phyloP scores from a whole-genome alignment of 2,113 vertebrate species.

The Oreotrochilus melanogaster region DNA sequence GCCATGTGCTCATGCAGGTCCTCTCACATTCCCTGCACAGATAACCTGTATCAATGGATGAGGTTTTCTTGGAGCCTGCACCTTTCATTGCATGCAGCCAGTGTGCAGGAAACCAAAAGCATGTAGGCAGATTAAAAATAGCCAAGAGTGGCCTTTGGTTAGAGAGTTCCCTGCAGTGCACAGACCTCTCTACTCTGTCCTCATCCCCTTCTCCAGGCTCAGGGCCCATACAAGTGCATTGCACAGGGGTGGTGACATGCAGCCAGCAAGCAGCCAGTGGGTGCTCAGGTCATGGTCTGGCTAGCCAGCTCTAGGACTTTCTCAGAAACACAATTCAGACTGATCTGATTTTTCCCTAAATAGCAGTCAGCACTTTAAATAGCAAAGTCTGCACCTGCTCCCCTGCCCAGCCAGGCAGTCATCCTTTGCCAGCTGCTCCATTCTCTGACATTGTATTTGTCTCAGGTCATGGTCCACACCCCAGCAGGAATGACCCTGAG shows the following conservation, averaged over 20 bases:
- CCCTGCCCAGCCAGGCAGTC: not conserved
- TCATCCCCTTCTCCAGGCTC: not conserved
- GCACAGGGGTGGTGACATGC: not conserved
- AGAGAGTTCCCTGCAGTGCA: not conserved
- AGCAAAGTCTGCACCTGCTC: rapidly evolving
- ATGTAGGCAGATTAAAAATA: not conserved
- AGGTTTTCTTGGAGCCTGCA: not conserved
- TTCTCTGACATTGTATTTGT: not conserved
- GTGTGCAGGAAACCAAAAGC: not conserved
- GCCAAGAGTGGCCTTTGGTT: not conserved
- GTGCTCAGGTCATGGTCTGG: not conserved
- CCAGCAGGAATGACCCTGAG: not conserved
- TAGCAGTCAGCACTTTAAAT: not conserved
- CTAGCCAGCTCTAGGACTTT: not conserved
- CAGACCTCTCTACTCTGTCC: not conserved
- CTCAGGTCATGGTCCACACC: not conserved
- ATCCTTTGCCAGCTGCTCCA: not conserved
- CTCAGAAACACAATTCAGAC: not conserved
- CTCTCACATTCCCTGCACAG: not conserved
- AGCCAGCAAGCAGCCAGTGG: not conserved
- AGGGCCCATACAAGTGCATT: rapidly evolving
- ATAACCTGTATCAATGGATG: not conserved
- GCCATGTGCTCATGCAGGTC: not conserved
- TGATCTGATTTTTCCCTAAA: not conserved
- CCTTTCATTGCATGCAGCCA: not conserved